Conservation (phyloP, 2,888 invertebrate species). For the Lamellibrachia satsuma region DNA sequence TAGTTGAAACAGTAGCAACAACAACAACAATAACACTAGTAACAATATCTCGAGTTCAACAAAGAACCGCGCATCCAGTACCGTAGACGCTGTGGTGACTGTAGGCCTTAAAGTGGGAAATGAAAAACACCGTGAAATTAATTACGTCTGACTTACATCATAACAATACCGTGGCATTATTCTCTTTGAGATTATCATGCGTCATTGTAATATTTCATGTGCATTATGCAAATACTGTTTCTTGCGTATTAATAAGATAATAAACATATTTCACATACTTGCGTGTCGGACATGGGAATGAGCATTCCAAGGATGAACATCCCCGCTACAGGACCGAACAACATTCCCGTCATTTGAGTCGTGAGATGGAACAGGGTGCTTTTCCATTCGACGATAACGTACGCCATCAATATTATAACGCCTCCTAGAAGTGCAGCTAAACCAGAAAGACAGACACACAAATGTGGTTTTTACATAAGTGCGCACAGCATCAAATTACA, state of each 20-base stretch:
- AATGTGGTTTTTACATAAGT: background rate
- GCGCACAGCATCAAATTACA: background rate
- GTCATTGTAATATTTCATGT: too few species aligned
- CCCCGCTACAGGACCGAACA: background rate
- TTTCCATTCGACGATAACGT: background rate
- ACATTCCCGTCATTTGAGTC: background rate
- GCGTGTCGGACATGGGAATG: background rate
- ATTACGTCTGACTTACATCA: too few species aligned
- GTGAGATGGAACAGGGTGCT: background rate
- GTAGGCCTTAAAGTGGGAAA: too few species aligned
- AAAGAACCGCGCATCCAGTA: too few species aligned
- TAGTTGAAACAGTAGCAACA: too few species aligned
- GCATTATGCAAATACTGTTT: too few species aligned
- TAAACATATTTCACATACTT: background rate
- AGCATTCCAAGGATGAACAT: background rate
- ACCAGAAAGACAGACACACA: background rate
- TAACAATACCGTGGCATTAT: too few species aligned
- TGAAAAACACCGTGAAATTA: too few species aligned
- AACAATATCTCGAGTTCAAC: too few species aligned
- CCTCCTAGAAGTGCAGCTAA: background rate
- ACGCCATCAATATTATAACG: background rate
- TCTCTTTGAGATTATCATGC: too few species aligned
- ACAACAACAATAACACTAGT: too few species aligned
- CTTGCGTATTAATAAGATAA: background rate
- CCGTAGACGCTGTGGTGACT: too few species aligned